phyloP scores from a whole-genome alignment of 2,113 vertebrate species.

The Sula dactylatra region DNA sequence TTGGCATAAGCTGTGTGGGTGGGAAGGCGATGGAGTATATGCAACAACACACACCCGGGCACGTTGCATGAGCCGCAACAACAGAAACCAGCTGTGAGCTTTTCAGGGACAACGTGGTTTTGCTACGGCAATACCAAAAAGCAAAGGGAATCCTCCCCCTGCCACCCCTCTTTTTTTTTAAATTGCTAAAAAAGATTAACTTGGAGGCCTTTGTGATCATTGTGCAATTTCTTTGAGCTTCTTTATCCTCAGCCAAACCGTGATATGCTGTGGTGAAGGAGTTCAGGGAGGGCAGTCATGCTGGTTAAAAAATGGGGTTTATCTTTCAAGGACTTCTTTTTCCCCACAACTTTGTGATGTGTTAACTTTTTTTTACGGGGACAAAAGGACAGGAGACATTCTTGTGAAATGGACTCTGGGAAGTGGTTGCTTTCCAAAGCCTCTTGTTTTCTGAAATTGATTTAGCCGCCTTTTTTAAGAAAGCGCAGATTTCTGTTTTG shows the following conservation, averaged over 20 bases:
- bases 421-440: background rate
- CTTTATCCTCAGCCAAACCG: background rate
- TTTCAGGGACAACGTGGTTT: background rate
- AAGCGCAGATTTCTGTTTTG: background rate
- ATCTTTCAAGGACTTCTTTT: background rate
- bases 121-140: background rate
- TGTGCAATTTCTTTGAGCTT: background rate
- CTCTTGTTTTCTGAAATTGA: background rate
- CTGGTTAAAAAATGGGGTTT: background rate
- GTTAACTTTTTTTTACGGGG: background rate
- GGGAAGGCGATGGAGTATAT: background rate
- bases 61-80: fast-evolving
- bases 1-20: background rate
- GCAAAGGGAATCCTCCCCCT: background rate
- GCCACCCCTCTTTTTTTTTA: fast-evolving
- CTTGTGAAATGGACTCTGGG: background rate
- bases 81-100: background rate
- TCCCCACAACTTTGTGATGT: background rate
- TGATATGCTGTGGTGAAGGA: background rate
- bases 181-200: background rate
- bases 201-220: background rate
- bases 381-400: background rate
- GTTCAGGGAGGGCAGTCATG: background rate
- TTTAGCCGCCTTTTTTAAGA: background rate
- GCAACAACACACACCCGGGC: fast-evolving